Percentiles rank a stretch among this genome's conserved stretches.
These are phyloP conservation scores for Xenopus petersii DNA, from an alignment of 2,797 vertebrate species.

Conservation along the genomic window DNA sequence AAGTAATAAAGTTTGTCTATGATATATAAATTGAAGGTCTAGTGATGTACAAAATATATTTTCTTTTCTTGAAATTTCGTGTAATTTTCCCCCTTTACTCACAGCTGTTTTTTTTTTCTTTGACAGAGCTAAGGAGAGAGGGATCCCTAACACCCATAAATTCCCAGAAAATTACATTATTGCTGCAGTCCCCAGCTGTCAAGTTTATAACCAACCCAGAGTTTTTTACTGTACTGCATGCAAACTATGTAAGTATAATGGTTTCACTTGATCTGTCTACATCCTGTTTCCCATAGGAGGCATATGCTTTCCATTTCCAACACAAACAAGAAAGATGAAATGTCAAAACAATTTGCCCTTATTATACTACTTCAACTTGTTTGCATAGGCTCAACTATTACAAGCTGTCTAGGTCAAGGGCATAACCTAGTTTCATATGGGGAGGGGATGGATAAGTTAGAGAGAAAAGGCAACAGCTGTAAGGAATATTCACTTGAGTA, in stretches of 20 bases:
- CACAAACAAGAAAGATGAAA: neutral
- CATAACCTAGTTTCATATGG: too few species aligned
- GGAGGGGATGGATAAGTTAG: too few species aligned
- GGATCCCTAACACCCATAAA: slow-evolving; percentile 81
- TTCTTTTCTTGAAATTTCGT: neutral
- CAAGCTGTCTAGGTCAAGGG: too few species aligned
- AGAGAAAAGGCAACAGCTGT: too few species aligned
- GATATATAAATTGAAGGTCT: neutral
- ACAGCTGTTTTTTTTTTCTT: slow-evolving; percentile 34
- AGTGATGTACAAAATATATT: neutral
- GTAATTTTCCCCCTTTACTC: neutral
- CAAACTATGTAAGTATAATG: slow-evolving; percentile 83
- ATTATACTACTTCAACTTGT: too few species aligned
- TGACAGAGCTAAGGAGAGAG: slow-evolving; percentile 77
- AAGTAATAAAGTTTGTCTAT: too few species aligned
- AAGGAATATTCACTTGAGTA: too few species aligned
- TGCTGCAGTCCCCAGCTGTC: slow-evolving; percentile 92
- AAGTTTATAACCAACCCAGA: slow-evolving; percentile 97
- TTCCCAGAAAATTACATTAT: slow-evolving; percentile 85
- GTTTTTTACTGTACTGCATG: slow-evolving; percentile 94
- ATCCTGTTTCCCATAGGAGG: neutral
- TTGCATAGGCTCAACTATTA: too few species aligned
- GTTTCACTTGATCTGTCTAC: neutral
- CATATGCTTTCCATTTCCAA: neutral
- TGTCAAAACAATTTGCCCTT: too few species aligned